Base-by-base conservation (phyloP, 2,113 vertebrate species). In the Australoheros scitulus region DNA sequence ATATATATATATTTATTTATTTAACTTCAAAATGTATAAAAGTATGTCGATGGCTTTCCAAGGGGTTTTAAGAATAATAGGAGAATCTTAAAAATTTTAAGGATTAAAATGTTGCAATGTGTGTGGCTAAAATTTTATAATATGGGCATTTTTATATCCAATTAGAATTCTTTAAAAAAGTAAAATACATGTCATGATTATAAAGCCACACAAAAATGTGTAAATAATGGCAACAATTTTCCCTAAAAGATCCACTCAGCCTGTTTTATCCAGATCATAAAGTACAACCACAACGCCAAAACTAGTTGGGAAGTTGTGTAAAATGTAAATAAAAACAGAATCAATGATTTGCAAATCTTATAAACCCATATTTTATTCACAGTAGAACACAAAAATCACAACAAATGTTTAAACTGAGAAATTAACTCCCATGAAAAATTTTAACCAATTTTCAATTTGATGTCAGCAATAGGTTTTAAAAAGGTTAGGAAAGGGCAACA, bases 11-110 rank as follows among this genome's bases (percentile, higher is more conserved):
- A n/a, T n/a, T n/a, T n/a, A n/a, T n/a, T n/a, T n/a, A n/a, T n/a
- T n/a, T n/a, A n/a, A n/a, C n/a, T 11, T 70, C 64, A 70, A 70
- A 50, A 50, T 70, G 64, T 50, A n/a, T 68, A 68, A 68, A 47
- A 18, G 41, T 9, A 11, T 70, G 26, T 3, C 18, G 26, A 17
- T 70, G 17, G 41, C 41, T 29, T 70, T 29, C 14, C 41, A 20
- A 3, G 2, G 65, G 18, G 15, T 70, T 29, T 50, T 18, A 70
- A 70, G 10, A 70, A 20, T 70, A 70, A 70, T 24, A 70, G 22
- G 17, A 70, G 20, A 78, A 55, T 7, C 17, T 72, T 34, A 26
- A 59, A 50, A 38, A 59, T 9, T 1, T 75, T 50, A 41, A 64
- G 4, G 24, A 58, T 26, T 36, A 50, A 64, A 60, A 10, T 3